Conservation (phyloP, 2,888 invertebrate species). For the Xylophagus ater region DNA sequence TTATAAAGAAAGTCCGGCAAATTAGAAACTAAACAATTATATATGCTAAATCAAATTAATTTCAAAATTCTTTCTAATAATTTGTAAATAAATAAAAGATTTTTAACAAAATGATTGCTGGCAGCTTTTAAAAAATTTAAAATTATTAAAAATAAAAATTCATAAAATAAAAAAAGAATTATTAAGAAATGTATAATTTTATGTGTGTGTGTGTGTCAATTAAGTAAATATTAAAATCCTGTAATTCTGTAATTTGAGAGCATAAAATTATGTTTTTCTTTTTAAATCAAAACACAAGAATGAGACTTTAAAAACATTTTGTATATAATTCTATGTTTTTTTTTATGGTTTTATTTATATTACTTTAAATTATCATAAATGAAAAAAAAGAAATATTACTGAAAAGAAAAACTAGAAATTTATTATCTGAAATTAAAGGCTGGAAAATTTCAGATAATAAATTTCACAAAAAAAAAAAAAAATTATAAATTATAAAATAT, state of each 20-base stretch:
- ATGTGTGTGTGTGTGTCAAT: background rate
- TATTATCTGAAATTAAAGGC: conserved; percentile 19
- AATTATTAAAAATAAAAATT: background rate
- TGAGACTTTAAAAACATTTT: background rate
- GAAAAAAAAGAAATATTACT: conserved; percentile 3
- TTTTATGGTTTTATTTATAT: too few species aligned
- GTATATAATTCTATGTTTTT: conserved; percentile 3
- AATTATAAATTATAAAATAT: conserved; percentile 8
- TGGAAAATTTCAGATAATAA: conserved; percentile 18
- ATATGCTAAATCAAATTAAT: background rate
- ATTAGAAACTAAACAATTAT: conserved; percentile 1
- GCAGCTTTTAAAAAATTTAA: background rate
- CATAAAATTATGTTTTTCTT: background rate
- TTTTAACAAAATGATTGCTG: background rate
- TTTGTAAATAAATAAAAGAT: conserved; percentile 7
- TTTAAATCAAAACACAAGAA: background rate
- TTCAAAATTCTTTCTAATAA: background rate
- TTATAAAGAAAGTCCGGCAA: conserved; percentile 8
- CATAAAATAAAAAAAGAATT: background rate
- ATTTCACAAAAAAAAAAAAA: conserved; percentile 6
- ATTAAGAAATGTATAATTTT: background rate
- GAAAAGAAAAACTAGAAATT: conserved; percentile 1
- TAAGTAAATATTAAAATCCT: background rate
- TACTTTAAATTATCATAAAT: conserved; percentile 2
- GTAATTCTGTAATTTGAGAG: background rate